Percentiles rank a stretch among this genome's conserved stretches.
Conservation (phyloP, 2,113 vertebrate species). For the Mustela lutreola region DNA sequence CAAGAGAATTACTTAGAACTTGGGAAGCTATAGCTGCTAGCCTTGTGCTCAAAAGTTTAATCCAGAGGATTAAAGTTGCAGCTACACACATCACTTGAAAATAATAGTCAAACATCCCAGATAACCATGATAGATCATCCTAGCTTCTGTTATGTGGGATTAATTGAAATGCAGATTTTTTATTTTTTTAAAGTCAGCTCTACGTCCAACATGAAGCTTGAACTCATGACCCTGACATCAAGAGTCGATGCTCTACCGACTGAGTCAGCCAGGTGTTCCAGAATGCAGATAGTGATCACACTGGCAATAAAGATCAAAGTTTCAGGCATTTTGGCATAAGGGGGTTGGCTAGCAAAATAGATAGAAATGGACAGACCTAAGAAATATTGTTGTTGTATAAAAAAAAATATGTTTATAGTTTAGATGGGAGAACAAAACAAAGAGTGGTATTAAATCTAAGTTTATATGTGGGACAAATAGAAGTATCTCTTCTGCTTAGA, state of each 20-base stretch:
- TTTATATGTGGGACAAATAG: neutral
- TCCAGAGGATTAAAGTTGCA: neutral
- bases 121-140: neutral
- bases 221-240: neutral
- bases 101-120: neutral
- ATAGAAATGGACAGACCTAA: neutral
- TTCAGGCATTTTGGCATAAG: neutral
- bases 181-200: neutral
- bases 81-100: neutral
- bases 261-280: neutral
- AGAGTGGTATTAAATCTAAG: neutral
- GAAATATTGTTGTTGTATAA: neutral
- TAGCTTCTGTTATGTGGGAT: neutral
- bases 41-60: neutral
- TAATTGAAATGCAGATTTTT: neutral
- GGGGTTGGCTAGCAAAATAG: neutral
- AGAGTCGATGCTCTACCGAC: neutral
- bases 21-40: neutral
- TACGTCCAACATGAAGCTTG: neutral
- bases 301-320: neutral
- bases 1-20: slow-evolving; percentile 11
- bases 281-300: neutral
- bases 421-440: neutral
- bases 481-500: neutral
- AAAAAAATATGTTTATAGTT: neutral